A percentile compares a stretch with the other conserved stretches of the same genome.
These are phyloP conservation scores for Platyrinchus mystaceus DNA, from an alignment of 2,797 vertebrate species.

Conservation along the genomic window DNA sequence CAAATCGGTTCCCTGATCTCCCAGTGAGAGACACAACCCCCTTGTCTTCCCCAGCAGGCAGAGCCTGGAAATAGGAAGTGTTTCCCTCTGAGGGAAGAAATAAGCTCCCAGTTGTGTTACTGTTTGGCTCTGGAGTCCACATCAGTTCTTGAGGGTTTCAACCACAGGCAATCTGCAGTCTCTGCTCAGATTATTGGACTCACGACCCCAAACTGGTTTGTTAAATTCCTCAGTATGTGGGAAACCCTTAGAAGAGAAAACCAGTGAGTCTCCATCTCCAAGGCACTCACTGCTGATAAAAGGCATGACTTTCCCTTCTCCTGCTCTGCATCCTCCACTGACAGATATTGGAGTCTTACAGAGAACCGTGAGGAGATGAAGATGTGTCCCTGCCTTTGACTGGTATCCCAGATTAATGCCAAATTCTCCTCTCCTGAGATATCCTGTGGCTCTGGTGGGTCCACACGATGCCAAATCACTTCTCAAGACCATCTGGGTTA, in stretches of 20 bases:
- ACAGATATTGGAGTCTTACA: background rate
- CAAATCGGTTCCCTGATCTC: background rate
- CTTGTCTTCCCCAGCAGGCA: background rate
- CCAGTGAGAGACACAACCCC: rapidly evolving
- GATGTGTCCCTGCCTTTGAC: background rate
- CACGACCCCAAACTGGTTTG: background rate
- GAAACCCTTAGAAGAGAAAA: background rate
- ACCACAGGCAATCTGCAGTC: background rate
- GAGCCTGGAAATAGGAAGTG: background rate
- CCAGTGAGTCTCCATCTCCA: background rate
- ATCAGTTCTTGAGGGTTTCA: background rate
- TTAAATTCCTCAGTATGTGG: background rate
- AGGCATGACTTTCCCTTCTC: background rate
- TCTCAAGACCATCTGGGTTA: background rate
- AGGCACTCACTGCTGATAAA: background rate
- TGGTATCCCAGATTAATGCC: background rate
- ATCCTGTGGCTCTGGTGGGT: background rate
- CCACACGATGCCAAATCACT: background rate
- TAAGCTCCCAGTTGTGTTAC: background rate
- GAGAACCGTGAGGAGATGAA: background rate
- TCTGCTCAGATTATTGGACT: background rate
- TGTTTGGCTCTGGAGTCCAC: background rate
- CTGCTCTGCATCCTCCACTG: background rate
- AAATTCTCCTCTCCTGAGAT: background rate
- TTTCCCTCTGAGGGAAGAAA: background rate